Percentiles rank a stretch among this genome's conserved stretches.
phyloP scores from a whole-genome alignment of 1,140 invertebrate species.

The Agraylea sexmaculata region DNA sequence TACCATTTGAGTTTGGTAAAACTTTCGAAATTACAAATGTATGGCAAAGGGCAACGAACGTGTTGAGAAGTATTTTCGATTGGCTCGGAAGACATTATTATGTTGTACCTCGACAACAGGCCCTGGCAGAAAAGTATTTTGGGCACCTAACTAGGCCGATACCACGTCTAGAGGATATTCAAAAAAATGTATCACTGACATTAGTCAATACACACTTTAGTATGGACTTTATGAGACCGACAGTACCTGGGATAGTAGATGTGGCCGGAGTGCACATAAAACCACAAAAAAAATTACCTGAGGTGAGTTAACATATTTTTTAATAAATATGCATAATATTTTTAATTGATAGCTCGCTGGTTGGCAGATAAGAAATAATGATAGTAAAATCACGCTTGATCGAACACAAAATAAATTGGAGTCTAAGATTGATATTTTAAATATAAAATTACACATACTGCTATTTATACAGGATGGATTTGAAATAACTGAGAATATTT shows the following conservation, averaged over 20 bases:
- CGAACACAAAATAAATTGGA: no score
- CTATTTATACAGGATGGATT: no score
- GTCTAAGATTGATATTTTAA: no score
- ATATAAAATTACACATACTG: no score
- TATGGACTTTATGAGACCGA: conserved; percentile 33
- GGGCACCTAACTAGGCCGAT: conserved; percentile 19
- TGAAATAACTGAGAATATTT: no score
- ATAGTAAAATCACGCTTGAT: no score
- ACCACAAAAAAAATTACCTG: conserved; percentile 28
- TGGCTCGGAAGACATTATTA: conserved; percentile 15
- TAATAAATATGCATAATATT: no score
- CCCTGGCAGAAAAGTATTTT: conserved; percentile 28
- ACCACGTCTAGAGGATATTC: conserved; percentile 36
- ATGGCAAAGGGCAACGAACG: conserved; percentile 16
- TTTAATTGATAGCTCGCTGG: no score
- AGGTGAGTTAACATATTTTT: conserved; percentile 21
- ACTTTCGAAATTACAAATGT: conserved; percentile 13
- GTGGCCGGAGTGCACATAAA: conserved; percentile 41
- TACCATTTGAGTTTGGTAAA: conserved; percentile 17
- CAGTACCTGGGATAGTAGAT: conserved; percentile 37
- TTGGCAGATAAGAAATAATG: no score
- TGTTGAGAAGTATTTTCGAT: conserved; percentile 10
- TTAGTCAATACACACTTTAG: conserved; percentile 41
- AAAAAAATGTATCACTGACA: conserved; percentile 42
- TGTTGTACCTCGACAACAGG: conserved; percentile 20